Base-by-base conservation (phyloP, 2,888 invertebrate species). In the Parnassius glacialis region DNA sequence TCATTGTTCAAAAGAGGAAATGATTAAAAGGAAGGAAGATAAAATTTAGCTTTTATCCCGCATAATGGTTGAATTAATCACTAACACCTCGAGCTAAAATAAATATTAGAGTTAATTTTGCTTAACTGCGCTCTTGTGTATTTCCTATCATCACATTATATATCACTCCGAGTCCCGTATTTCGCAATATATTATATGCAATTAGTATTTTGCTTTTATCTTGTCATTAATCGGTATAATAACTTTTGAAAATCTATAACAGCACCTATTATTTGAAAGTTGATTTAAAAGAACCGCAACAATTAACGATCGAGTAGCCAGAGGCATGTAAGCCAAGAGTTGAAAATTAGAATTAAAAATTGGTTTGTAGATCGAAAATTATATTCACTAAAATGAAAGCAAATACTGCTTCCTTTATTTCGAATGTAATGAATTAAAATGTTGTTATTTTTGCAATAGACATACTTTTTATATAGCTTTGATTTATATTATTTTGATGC, bases 231-330 rank as follows among this genome's bases (percentile, higher is more conserved):
- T 59, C 63, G 25, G 52, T 59, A 16, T 16, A 59, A 59, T 59
- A 63, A 63, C 56, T 63, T 59, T 61, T 52, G 60, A 57, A 61
- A 67, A 66, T 66, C 60, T 61, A 60, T 65, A 68, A 61, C 65
- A 62, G 65, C 59, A 65, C 62, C 66, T 67, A 66, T 67, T 66
- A 70, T 67, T 66, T 62, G 41, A 65, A 67, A 72, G 70, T 70
- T 71, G 70, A 71, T 72, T 71, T 70, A 70, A 69, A 68, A 68
- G 65, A 71, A 68, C 68, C 65, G 67, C 62, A 71, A 70, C 65
- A 66, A 68, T 71, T 67, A 69, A 64, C 61, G 62, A 52, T 51
- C 25, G 52, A 44, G 64, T 67, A 57, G 70, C 73, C 71, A 64
- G 65, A 56, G 68, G 74, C 74, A 62, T 55, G 65, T 53, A 61